Evolutionary conservation across 1,140 invertebrate species (phyloP).

Genomic region (Drosophila lacertosa): DNA sequence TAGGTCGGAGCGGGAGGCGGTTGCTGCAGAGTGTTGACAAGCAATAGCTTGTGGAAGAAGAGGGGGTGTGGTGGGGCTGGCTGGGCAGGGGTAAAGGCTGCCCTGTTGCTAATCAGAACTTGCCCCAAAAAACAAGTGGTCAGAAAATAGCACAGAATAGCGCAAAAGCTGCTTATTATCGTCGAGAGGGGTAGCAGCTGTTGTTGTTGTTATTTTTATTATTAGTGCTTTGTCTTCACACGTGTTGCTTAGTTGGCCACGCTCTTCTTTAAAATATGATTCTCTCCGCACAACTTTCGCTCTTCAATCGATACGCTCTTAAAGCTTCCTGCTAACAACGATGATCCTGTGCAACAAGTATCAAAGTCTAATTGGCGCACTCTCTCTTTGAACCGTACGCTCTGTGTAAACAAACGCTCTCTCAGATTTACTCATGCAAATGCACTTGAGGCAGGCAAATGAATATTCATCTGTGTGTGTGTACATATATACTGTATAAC

Average conservation of each 20-base stretch:
- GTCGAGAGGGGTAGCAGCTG: constrained; percentile 8
- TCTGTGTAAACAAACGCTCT: constrained; percentile 34
- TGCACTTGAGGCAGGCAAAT: constrained; percentile 24
- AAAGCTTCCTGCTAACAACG: constrained; percentile 9
- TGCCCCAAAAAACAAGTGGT: constrained; percentile 52
- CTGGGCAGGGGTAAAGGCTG: too few relatives aligned
- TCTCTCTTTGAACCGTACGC: constrained; percentile 15
- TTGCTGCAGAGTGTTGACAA: not conserved
- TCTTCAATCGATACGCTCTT: not conserved
- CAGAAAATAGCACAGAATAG: constrained; percentile 54
- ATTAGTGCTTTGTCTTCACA: constrained; percentile 12
- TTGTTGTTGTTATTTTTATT: constrained; percentile 1
- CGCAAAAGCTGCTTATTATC: constrained; percentile 32
- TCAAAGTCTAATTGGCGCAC: constrained; percentile 20
- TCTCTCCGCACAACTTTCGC: not conserved
- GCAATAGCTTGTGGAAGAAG: constrained; percentile 1
- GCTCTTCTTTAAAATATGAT: not conserved
- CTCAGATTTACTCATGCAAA: constrained; percentile 25
- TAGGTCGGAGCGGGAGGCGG: not conserved
- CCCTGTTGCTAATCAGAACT: constrained; percentile 72
- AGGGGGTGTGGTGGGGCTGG: not conserved
- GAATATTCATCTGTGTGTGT: constrained; percentile 7
- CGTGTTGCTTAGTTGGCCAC: not conserved
- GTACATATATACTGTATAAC: constrained; percentile 4
- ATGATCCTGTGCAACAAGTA: constrained; percentile 21